Evolutionary conservation across 2,888 invertebrate genomes (phyloP), one percentile per base, ranked within the genome.

Genomic region (Malachius bipustulatus): DNA sequence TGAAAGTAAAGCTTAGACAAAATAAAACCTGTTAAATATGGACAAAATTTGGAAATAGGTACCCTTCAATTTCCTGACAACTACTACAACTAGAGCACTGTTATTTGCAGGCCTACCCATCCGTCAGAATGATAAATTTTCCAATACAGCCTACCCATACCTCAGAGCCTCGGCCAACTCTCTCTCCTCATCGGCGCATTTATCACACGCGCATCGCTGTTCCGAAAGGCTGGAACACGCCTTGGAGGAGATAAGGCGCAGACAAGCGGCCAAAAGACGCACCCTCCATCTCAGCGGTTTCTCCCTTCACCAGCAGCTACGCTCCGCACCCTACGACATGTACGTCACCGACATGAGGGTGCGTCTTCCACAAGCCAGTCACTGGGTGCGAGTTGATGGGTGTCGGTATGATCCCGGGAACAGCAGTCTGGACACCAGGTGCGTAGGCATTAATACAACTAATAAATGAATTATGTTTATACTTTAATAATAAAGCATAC

Each of bases 361-460:
- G 1, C 35, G 77, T 3, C 64, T 81, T 11, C 80, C 81, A 2
- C 69, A 74, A 34, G 71, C 75, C 41, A 65, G 66, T 52, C 65
- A 68, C 53, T 80, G 80, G 78, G 79, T 80, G 9, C 44, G 74
- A 42, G 77, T 84, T 1, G 82, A 84, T 44, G 75, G 73, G 53
- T 85, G 84, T 54, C 70, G 75, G 45, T 87, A 77, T 57, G 78
- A 82, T 51, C 80, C 82, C 0, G 65, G 70, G 43, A 82, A 79
- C 54, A 71, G 77, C 4, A 82, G 81, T 8, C 63, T 85, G 4
- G 81, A 81, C 46, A 83, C 83, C 1, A 73, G n/a, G n/a, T n/a
- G n/a, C n/a, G n/a, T n/a, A n/a, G n/a, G n/a, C n/a, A n/a, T n/a
- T n/a, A n/a, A n/a, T n/a, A n/a, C n/a, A n/a, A n/a, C n/a, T n/a